Conservation (phyloP, 2,113 vertebrate species). For the Xenopus tropicalis region UCB_Xtro_10.0 CM004445.2:58199501-58200000, state of each 20-base stretch:
- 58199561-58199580: not conserved
- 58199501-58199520: not conserved
- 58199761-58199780: slow-evolving; percentile 47
- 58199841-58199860: slow-evolving; percentile 5
- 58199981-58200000: not conserved
- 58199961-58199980: slow-evolving; percentile 2
- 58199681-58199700: slow-evolving; percentile 24
- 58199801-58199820: slow-evolving; percentile 31
- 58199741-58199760: slow-evolving; percentile 50
- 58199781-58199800: slow-evolving; percentile 34
- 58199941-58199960: not conserved
- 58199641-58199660: slow-evolving; percentile 12
- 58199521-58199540: not conserved
- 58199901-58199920: not conserved
- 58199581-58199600: not conserved
- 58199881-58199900: not conserved
- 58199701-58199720: slow-evolving; percentile 37
- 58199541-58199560: not conserved
- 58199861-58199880: not conserved
- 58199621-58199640: slow-evolving; percentile 27
- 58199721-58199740: slow-evolving; percentile 40
- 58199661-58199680: slow-evolving; percentile 10
- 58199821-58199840: slow-evolving; percentile 23
- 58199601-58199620: not conserved
- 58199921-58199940: not conserved